A percentile compares a stretch with the other conserved stretches of the same genome.
These are phyloP conservation scores for Hartigia nigra DNA, from an alignment of 2,888 invertebrate genomes.

Conservation along the genomic window DNA sequence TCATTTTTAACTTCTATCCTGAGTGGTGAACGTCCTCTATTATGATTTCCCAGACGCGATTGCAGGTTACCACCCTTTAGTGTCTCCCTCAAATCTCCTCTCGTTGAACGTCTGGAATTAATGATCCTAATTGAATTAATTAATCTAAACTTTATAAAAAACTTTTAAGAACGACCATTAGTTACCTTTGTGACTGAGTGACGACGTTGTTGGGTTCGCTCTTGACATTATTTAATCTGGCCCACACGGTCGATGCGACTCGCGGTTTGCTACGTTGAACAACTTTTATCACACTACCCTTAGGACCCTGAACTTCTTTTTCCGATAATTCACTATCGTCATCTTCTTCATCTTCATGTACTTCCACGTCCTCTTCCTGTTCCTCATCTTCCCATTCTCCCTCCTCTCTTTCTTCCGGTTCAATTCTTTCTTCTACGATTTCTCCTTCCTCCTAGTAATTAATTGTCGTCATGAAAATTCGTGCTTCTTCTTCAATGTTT, in stretches of 20 bases:
- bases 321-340: conserved; percentile 65
- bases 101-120: conserved; percentile 36
- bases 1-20: conserved; percentile 64
- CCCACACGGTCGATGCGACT: conserved; percentile 70
- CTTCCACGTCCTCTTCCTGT: conserved; percentile 35
- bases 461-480: neutral
- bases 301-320: conserved; percentile 69
- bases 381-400: conserved; percentile 29
- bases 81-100: conserved; percentile 46
- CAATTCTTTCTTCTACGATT: conserved; percentile 33
- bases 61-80: conserved; percentile 51
- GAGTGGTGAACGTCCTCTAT: conserved; percentile 58
- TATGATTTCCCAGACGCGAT: conserved; percentile 54
- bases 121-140: neutral
- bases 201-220: conserved; percentile 37
- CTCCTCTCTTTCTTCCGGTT: conserved; percentile 21
- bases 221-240: conserved; percentile 67
- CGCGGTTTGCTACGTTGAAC: conserved; percentile 66
- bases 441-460: conserved; percentile 34
- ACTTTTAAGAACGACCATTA: neutral
- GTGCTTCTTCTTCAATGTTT: neutral
- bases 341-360: conserved; percentile 44
- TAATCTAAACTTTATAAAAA: neutral
- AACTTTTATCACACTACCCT: conserved; percentile 68
- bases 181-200: conserved; percentile 42